Evolutionary conservation across 2,797 vertebrate genomes (phyloP).

Genomic region (Kryptolebias ocellatus): DNA sequence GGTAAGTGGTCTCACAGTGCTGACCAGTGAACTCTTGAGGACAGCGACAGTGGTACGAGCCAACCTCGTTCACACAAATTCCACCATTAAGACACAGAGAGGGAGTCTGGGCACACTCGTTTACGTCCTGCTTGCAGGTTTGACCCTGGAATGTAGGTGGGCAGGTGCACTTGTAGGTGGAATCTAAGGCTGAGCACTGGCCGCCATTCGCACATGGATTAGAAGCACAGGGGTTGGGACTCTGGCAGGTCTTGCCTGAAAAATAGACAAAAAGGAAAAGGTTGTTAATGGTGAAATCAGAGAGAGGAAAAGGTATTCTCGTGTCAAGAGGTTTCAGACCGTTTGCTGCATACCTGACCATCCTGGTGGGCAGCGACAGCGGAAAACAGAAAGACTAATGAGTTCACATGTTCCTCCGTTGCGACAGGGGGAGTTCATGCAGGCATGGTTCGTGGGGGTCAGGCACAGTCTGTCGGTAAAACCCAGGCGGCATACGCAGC

Average conservation of each 20-base stretch:
- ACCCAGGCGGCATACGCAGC: conserved; percentile 88
- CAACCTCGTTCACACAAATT: conserved; percentile 89
- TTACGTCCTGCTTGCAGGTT: conserved; percentile 92
- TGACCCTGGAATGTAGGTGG: conserved; percentile 87
- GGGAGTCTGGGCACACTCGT: conserved; percentile 86
- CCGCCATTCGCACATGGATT: conserved; percentile 96
- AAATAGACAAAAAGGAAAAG: conserved; percentile 8
- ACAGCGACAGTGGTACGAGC: conserved; percentile 90
- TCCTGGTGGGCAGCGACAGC: conserved; percentile 91
- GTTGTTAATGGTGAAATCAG: background rate
- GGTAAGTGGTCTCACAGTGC: conserved; percentile 89
- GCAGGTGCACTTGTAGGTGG: conserved; percentile 89
- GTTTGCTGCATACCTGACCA: conserved; percentile 89
- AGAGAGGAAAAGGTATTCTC: no score
- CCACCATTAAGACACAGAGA: conserved; percentile 87
- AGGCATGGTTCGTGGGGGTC: conserved; percentile 90
- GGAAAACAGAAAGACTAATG: conserved; percentile 83
- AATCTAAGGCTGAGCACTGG: conserved; percentile 91
- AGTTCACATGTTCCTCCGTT: conserved; percentile 94
- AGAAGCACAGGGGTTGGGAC: conserved; percentile 94
- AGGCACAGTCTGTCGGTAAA: conserved; percentile 92
- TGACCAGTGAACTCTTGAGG: conserved; percentile 84
- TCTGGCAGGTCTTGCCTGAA: conserved; percentile 91
- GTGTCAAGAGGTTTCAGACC: background rate
- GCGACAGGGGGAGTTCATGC: conserved; percentile 91